These are phyloP conservation scores for Drosophila nebulosa DNA, from an alignment of 1,140 invertebrate species.

Conservation along the genomic window DNA sequence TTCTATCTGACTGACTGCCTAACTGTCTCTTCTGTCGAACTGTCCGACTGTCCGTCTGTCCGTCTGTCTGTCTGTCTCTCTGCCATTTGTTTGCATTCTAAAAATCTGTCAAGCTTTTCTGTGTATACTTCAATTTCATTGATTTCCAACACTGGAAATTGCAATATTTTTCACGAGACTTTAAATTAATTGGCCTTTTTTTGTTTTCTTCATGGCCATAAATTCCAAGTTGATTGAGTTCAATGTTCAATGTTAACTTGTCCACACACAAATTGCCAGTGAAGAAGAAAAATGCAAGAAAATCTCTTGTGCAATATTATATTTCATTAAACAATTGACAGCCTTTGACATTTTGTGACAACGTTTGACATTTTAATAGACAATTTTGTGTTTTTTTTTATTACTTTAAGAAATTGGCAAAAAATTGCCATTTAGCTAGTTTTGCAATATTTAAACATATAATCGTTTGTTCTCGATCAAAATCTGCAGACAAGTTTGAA, in stretches of 20 bases:
- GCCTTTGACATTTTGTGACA: background rate
- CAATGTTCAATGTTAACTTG: too few species aligned
- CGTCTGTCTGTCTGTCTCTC: background rate
- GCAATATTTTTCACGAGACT: too few species aligned
- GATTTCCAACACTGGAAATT: background rate
- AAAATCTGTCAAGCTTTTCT: background rate
- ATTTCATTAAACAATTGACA: background rate
- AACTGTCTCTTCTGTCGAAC: background rate
- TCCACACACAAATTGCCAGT: background rate
- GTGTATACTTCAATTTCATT: background rate
- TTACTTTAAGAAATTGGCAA: background rate
- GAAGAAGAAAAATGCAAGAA: background rate
- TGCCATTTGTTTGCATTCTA: conserved; percentile 10
- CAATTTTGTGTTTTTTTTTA: background rate
- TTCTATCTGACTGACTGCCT: background rate
- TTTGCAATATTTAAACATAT: background rate
- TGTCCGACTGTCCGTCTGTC: background rate
- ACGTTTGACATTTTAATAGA: background rate
- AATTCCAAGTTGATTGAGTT: too few species aligned
- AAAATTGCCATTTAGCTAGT: too few species aligned
- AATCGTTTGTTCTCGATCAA: too few species aligned
- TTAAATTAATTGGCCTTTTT: too few species aligned
- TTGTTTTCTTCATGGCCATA: too few species aligned
- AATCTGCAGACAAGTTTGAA: too few species aligned
- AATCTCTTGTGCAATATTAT: background rate